phyloP scores from a whole-genome alignment of 2,888 invertebrate genomes.

The Rhamnusium bicolor region DNA sequence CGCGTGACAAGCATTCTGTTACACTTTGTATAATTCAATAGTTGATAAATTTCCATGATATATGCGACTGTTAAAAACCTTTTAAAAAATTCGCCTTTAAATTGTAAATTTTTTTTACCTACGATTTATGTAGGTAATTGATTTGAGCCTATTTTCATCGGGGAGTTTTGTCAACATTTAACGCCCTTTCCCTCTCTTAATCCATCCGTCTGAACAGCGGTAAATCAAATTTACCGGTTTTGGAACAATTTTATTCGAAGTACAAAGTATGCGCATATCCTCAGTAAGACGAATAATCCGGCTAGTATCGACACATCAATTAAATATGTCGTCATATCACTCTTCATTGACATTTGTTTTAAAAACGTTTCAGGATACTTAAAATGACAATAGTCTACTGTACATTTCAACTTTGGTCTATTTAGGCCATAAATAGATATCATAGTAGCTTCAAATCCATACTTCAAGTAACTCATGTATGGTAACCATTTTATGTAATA shows the following conservation, averaged over 20 bases:
- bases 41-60: too few relatives aligned
- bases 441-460: conserved; percentile 95
- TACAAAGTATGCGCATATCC: conserved; percentile 87
- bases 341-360: conserved; percentile 88
- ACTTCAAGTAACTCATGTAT: conserved; percentile 91
- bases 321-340: conserved; percentile 78
- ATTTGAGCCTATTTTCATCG: background rate
- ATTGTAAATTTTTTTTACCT: background rate
- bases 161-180: background rate
- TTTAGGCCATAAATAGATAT: conserved; percentile 92
- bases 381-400: conserved; percentile 87
- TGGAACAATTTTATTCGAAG: conserved; percentile 82
- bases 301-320: conserved; percentile 88
- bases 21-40: too few relatives aligned
- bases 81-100: too few relatives aligned
- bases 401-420: conserved; percentile 86
- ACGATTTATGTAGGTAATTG: conserved; percentile 1
- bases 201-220: background rate
- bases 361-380: conserved; percentile 87
- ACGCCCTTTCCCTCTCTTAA: background rate
- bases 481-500: conserved; percentile 91
- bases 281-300: conserved; percentile 84
- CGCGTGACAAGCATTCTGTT: too few relatives aligned
- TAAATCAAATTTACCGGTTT: conserved; percentile 50
- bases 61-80: too few relatives aligned